Base-by-base conservation (phyloP, 2,113 vertebrate species). In the Chamaea fasciata region DNA sequence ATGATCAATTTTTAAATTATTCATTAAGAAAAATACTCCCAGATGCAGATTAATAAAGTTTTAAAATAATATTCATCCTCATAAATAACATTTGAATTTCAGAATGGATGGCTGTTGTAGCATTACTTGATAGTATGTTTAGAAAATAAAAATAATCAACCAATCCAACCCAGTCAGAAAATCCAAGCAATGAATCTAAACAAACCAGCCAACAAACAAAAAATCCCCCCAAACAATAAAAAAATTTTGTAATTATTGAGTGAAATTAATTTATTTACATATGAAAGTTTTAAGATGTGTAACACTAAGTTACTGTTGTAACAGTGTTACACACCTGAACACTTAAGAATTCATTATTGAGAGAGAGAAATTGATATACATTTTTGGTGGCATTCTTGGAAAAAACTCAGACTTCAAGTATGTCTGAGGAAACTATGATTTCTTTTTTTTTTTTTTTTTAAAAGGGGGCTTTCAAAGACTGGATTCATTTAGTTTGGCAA, bases 401-500 rank as follows among this genome's bases (percentile, higher is more conserved):
- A 94, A 92, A 70, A 81, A 93, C 83, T 97, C 94, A 97, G 79
- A 93, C 91, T 91, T 91, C 20, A 85, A 95, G 78, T 83, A 94
- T 63, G 53, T 76, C 65, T 19, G 33, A 77, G 83, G 55, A 85
- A 96, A 92, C 90, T 70, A n/a, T 26, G 52, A 47, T 92, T 91
- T 75, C 42, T 87, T 94, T 44, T 55, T 94, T 94, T 75, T 87
- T 94, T 44, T 55, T 94, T 94, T 75, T 16, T 8, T 8, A 23
- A 93, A 89, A 78, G 10, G 31, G 24, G 21, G 31, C 42, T 94
- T 97, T 97, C 92, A 96, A 93, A 97, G 95, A 93, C 94, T 80
- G 92, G 67, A 96, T 92, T 97, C 80, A 96, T 98, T 98, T 98
- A 94, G 95, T 92, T 98, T 98, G 97, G 98, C 96, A 96, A 95